Percentiles rank a stretch among this genome's conserved stretches.
Conservation (phyloP, 1,140 invertebrate genomes). For the Trissolcus basalis region DNA sequence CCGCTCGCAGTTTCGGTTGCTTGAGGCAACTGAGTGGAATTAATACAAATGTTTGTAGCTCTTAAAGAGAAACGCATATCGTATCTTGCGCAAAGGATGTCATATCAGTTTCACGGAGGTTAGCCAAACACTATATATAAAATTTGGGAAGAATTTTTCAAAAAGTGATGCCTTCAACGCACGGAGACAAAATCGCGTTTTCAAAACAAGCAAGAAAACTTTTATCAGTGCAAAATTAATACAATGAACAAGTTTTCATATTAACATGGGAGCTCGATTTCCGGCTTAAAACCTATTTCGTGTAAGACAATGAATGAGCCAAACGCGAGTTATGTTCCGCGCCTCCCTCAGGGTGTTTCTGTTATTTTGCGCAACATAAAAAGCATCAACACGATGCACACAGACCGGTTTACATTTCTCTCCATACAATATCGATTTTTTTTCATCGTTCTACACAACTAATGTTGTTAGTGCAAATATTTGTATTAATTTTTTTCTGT, state of each 20-base stretch:
- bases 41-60: conserved; percentile 40
- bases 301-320: conserved; percentile 45
- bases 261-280: conserved; percentile 10
- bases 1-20: conserved; percentile 25
- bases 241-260: conserved; percentile 50
- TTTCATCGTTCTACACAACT: background rate
- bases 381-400: background rate
- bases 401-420: conserved; percentile 1
- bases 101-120: conserved; percentile 17
- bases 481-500: no score
- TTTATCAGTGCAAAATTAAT: no score
- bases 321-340: conserved; percentile 41
- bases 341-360: background rate
- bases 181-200: no score
- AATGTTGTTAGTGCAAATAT: no score
- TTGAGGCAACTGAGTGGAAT: conserved; percentile 31
- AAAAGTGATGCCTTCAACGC: no score
- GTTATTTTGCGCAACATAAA: no score
- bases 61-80: conserved; percentile 20
- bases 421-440: conserved; percentile 13
- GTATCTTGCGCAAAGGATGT: conserved; percentile 1
- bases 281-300: conserved; percentile 50
- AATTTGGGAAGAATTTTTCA: no score
- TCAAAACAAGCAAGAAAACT: no score
- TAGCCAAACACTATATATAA: conserved; percentile 16